Conservation (phyloP, 2,888 invertebrate genomes). For the Phania funesta region DNA sequence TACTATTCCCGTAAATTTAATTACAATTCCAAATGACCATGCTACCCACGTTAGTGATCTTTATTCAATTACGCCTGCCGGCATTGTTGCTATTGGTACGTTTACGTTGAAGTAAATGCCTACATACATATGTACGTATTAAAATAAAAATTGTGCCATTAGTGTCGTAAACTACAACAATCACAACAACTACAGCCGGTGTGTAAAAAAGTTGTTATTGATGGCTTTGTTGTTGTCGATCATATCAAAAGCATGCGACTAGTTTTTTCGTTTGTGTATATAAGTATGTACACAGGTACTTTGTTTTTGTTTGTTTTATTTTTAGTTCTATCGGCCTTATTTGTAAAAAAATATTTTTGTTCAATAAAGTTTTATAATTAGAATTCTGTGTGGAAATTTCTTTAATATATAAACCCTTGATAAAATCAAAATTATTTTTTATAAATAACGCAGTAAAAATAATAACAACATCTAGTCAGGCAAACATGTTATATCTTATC, state of each 20-base stretch:
- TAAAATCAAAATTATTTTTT: too few species aligned
- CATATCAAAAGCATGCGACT: background rate
- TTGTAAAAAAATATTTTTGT: too few species aligned
- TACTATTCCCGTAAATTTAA: too few species aligned
- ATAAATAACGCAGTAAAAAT: too few species aligned
- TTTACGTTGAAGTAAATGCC: conserved; percentile 5
- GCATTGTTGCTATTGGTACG: background rate
- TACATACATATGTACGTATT: too few species aligned
- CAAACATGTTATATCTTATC: too few species aligned
- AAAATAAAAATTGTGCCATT: conserved; percentile 45
- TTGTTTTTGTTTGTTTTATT: background rate
- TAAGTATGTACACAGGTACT: background rate
- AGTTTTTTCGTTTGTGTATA: background rate
- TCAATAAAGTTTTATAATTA: too few species aligned
- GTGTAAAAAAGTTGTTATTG: background rate
- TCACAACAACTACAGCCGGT: conserved; percentile 38
- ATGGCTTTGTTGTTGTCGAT: conserved; percentile 1
- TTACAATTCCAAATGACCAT: too few species aligned
- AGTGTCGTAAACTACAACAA: conserved; percentile 9
- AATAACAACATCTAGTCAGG: too few species aligned
- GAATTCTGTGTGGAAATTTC: too few species aligned
- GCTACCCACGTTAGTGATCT: conserved; percentile 44
- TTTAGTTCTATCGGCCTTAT: too few species aligned
- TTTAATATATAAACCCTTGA: too few species aligned
- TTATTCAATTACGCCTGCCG: conserved; percentile 32